phyloP scores from a whole-genome alignment of 2,888 invertebrate genomes.

The Harpagoxenus sublaevis region DNA sequence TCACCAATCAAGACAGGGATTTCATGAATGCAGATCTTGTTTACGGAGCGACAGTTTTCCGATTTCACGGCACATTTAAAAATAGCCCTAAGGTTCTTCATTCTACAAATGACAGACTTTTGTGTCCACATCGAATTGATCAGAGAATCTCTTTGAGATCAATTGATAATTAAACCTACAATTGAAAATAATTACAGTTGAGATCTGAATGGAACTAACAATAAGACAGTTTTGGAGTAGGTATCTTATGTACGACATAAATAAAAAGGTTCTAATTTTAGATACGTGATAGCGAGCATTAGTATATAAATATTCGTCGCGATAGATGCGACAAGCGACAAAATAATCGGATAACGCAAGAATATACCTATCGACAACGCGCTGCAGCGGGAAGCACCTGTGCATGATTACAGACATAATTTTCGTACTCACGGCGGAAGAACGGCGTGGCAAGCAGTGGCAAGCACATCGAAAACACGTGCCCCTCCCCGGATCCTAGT shows the following conservation, averaged over 20 bases:
- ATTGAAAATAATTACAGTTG: background rate
- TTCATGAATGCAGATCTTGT: background rate
- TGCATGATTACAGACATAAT: slow-evolving; percentile 2
- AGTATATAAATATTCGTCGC: background rate
- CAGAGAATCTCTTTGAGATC: background rate
- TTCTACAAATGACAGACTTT: background rate
- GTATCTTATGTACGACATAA: background rate
- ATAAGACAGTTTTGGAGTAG: background rate
- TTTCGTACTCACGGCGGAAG: slow-evolving; percentile 33
- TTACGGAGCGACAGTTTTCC: background rate
- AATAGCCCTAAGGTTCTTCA: background rate
- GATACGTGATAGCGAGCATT: background rate
- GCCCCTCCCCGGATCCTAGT: background rate
- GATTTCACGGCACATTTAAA: background rate
- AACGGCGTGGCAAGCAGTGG: background rate
- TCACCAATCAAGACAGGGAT: background rate
- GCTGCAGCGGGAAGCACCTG: slow-evolving; percentile 9
- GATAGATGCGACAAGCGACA: background rate
- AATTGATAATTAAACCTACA: background rate
- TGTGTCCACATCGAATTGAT: background rate
- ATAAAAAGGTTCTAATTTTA: background rate
- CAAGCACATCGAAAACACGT: slow-evolving; percentile 23
- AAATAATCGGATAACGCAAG: background rate
- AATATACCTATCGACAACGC: background rate
- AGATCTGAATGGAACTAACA: background rate